Base-by-base conservation (phyloP, 2,797 vertebrate genomes). In the Otus scops region DNA sequence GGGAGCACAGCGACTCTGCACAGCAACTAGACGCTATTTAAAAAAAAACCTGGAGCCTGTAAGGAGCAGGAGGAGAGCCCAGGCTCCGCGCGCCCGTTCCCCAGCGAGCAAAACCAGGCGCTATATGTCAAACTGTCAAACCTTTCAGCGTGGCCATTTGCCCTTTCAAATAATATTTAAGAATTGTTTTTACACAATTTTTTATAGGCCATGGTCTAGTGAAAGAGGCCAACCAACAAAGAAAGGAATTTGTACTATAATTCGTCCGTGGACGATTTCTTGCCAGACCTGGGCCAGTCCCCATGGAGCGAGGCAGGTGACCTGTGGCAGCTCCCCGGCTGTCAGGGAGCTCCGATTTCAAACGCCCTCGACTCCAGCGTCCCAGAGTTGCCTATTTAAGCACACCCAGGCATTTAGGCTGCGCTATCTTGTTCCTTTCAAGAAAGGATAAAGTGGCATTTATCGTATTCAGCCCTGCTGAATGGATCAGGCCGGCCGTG, bases 381-480 rank as follows among this genome's bases (percentile, higher is more conserved):
- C 98, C 98, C 98, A 84, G 95, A 98, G 97, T 98, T 97, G 98
- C 98, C 98, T 98, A 98, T 98, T 98, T 98, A 98, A 98, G 98
- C 98, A 99, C 98, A 98, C 98, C 98, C 98, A 94, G 98, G 98
- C 98, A 98, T 99, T 98, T 98, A 98, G 98, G 98, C 98, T 78
- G 97, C 43, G 95, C 98, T 98, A 98, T 98, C 98, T 98, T 94
- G 97, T 98, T 98, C 98, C 98, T 98, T 98, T 98, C 98, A 98
- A 97, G 97, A 98, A 92, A 97, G 98, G 98, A 99, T 99, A 99
- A 99, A 99, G 98, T 98, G 47, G 97, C 97, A 97, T 98, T 99
- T 99, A 99, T 99, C 97, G 98, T 98, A 99, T 99, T 99, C 98
- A 98, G 98, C 98, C 98, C 98, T 96, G 98, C 99, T 99, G 98